These are phyloP conservation scores for Apogon talboti DNA, from an alignment of 2,797 vertebrate genomes.

Conservation along the genomic window DNA sequence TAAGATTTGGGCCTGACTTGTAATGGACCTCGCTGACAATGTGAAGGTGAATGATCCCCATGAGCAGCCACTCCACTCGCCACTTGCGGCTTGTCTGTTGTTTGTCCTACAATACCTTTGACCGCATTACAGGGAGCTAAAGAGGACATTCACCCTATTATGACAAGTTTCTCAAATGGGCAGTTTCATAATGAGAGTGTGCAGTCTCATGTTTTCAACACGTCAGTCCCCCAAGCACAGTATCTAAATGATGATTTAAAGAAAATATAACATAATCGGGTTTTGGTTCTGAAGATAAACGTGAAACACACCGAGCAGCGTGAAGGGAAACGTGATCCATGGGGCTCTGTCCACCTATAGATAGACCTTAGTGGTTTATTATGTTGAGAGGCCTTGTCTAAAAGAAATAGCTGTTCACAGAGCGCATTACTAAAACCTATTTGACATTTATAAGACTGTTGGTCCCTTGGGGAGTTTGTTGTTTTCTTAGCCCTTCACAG, in stretches of 20 bases:
- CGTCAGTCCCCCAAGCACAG: conserved; percentile 5
- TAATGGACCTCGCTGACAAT: conserved; percentile 60
- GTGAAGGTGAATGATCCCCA: conserved; percentile 77
- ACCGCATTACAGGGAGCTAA: conserved; percentile 54
- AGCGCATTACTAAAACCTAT: conserved; percentile 64
- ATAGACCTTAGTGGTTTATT: conserved; percentile 45
- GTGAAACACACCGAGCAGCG: neutral
- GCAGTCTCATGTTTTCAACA: neutral
- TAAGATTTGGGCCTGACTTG: conserved; percentile 58
- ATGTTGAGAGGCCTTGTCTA: conserved; percentile 48
- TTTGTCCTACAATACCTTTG: conserved; percentile 70
- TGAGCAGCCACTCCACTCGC: conserved; percentile 56
- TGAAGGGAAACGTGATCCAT: no score
- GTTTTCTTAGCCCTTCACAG: conserved; percentile 51
- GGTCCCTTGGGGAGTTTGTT: conserved; percentile 58
- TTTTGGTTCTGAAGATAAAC: conserved; percentile 9
- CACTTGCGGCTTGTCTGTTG: conserved; percentile 68
- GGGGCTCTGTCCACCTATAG: conserved; percentile 7
- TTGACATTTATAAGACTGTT: conserved; percentile 73
- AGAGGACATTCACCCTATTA: conserved; percentile 6
- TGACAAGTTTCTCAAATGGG: conserved; percentile 20
- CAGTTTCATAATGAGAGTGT: conserved; percentile 13
- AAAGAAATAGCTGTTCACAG: conserved; percentile 52
- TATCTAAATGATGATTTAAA: neutral
- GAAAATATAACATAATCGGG: neutral